phyloP scores from a whole-genome alignment of 2,797 vertebrate genomes.

The Pyrrhura leucotis region DNA sequence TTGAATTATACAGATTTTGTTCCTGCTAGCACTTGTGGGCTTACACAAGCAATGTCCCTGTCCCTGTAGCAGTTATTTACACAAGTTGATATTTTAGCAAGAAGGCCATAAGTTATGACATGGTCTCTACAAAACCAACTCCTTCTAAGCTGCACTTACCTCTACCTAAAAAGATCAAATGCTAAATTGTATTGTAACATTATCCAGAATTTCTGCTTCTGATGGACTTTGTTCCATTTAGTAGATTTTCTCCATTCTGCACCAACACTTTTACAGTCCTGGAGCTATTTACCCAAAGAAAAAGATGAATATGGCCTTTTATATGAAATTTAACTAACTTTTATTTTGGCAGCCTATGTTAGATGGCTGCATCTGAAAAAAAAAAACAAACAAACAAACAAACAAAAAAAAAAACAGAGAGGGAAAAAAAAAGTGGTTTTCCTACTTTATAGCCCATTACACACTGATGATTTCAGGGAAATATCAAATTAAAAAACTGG shows the following conservation, averaged over 20 bases:
- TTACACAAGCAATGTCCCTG: background rate
- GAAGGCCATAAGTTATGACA: background rate
- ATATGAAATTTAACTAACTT: slow-evolving; percentile 8
- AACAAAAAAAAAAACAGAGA: background rate
- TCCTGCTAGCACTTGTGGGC: background rate
- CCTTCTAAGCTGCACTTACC: fast-evolving
- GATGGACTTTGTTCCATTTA: background rate
- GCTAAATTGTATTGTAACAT: background rate
- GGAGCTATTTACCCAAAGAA: background rate
- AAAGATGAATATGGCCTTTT: background rate
- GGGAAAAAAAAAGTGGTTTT: background rate
- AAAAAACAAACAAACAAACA: background rate
- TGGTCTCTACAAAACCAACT: background rate
- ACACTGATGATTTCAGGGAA: slow-evolving; percentile 41
- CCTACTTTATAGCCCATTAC: slow-evolving; percentile 13
- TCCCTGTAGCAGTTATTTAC: background rate
- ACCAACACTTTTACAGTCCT: background rate
- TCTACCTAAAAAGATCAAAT: background rate
- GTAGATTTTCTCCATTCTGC: background rate
- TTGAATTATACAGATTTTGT: background rate
- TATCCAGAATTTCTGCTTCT: background rate
- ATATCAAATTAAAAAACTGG: slow-evolving; percentile 21
- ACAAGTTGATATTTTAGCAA: background rate
- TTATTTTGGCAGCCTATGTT: background rate
- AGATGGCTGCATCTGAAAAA: background rate